Evolutionary conservation across 1,140 invertebrate genomes (phyloP).

Genomic region (Limonius californicus): DNA sequence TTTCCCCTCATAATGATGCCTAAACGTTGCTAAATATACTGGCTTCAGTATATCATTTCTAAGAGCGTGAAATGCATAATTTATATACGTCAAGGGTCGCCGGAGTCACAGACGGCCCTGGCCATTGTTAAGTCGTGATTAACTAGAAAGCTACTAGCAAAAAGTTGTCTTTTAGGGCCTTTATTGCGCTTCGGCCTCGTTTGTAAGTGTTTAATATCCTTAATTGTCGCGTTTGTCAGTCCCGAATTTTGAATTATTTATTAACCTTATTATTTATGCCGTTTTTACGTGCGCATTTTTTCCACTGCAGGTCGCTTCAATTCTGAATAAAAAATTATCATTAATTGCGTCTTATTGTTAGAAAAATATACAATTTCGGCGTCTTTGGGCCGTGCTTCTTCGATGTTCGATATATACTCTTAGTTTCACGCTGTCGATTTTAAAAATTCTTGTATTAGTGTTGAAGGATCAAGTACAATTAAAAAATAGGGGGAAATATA

Average conservation of each 20-base stretch:
- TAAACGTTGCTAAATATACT: slow-evolving; percentile 18
- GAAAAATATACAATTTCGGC: too few species aligned
- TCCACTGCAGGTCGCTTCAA: too few species aligned
- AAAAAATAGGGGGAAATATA: too few species aligned
- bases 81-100: slow-evolving; percentile 10
- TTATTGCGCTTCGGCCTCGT: slow-evolving; percentile 9
- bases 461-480: too few species aligned
- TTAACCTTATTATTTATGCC: neutral
- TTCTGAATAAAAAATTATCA: too few species aligned
- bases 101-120: neutral
- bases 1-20: slow-evolving; percentile 13
- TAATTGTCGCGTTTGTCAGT: slow-evolving; percentile 15
- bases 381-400: too few species aligned
- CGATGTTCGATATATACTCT: too few species aligned
- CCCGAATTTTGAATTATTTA: slow-evolving; percentile 8
- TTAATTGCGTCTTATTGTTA: too few species aligned
- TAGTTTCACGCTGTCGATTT: too few species aligned
- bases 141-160: slow-evolving; percentile 16
- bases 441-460: too few species aligned
- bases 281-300: too few species aligned
- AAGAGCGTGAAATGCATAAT: slow-evolving; percentile 17
- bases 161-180: slow-evolving; percentile 3
- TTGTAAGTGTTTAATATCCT: slow-evolving; percentile 19
- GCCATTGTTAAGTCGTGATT: slow-evolving; percentile 6
- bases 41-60: slow-evolving; percentile 9